phyloP scores from a whole-genome alignment of 2,113 vertebrate genomes.

The Chionodraco myersi region DNA sequence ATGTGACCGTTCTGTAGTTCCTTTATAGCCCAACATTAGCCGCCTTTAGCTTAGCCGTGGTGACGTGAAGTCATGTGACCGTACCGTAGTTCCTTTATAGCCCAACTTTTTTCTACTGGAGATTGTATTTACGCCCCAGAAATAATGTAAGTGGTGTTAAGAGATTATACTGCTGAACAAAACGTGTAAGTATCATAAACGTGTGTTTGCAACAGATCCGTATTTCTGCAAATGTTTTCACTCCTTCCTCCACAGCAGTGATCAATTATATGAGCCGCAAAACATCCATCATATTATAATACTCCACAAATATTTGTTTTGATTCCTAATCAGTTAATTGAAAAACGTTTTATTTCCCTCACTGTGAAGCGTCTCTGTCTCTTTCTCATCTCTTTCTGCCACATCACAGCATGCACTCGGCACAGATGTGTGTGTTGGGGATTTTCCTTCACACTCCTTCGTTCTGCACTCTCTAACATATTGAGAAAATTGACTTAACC shows the following conservation, averaged over 20 bases:
- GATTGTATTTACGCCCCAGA: no score
- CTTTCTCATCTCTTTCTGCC: background rate
- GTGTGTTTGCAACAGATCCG: no score
- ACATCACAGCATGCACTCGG: background rate
- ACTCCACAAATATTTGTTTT: background rate
- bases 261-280: background rate
- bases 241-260: background rate
- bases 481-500: slow-evolving; percentile 26
- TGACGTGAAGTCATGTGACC: no score
- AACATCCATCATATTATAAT: background rate
- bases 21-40: no score
- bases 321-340: background rate
- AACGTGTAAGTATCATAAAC: no score
- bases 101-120: no score
- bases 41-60: no score
- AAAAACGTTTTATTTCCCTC: background rate
- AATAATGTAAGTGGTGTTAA: no score
- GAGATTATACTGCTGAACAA: no score
- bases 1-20: no score
- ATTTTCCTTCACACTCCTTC: background rate
- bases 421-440: background rate
- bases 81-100: no score
- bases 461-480: background rate
- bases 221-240: no score
- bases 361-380: background rate